Evolutionary conservation across 2,888 invertebrate species (phyloP), one percentile per base, ranked within the genome.

Genomic region (Eupeodes latifasciatus): DNA sequence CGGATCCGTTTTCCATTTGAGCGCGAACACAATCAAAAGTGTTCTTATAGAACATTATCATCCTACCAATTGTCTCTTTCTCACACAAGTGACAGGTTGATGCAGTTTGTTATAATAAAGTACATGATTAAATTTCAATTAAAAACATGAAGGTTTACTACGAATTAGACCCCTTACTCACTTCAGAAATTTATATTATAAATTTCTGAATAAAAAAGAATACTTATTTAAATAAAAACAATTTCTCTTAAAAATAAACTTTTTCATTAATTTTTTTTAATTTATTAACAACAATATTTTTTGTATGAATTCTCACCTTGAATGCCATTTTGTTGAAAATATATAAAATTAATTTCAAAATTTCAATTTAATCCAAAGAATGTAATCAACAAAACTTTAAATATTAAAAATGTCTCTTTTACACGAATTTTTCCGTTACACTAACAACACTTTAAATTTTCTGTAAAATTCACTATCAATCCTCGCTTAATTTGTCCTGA

Each of bases 231-330:
- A 14, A 14, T 6, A 6, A 14, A 34, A 3, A 14, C 7, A 27
- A 12, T 12, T 57, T 27, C 5, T 1, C 12, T 19, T 57, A 27
- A 2, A 57, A 5, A 10, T 53, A 1, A 53, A 0, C 4, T 9
- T 53, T 9, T 53, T 53, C 1, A 7, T 55, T 53, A 40, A 40
- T 16, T 53, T 53, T 47, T 12, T 10, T 9, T 19, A 53, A 53
- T 2, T 9, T 53, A 40, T 9, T 5, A 3, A 3, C 12, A 27
- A 27, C 27, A 14, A 27, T 34, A 27, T 57, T 57, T 27, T 27
- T 27, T 10, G 7, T 47, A 11, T 4, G 36, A 0, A 5, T 62
- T 59, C 81, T 75, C 44, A 85, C 85, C 81, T 85, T 81, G 2
- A 51, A 12, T 27, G 66, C 61, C 85, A 85, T 85, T 74, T 19